phyloP scores from a whole-genome alignment of 2,113 vertebrate genomes.

The Vombatus ursinus region DNA sequence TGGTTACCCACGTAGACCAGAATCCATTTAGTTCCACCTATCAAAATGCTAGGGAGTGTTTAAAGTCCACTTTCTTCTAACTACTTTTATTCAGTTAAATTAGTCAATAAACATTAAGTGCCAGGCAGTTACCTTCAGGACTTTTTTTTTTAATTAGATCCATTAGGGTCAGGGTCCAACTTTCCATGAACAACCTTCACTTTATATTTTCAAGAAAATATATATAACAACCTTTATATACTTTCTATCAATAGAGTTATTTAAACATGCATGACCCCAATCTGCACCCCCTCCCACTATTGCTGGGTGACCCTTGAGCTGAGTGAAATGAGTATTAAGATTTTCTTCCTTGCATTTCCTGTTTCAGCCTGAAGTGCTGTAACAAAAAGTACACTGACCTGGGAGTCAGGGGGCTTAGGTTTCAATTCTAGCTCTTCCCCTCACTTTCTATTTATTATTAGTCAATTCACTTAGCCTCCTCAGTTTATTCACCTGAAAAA shows the following conservation, averaged over 20 bases:
- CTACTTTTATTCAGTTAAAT: neutral
- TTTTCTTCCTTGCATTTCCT: neutral
- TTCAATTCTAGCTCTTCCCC: neutral
- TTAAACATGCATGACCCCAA: no score
- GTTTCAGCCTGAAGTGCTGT: neutral
- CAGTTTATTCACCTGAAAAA: neutral
- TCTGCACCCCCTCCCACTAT: no score
- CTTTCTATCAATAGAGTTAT: no score
- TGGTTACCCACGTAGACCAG: neutral
- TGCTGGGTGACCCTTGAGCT: no score
- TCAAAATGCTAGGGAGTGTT: neutral
- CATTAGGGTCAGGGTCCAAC: neutral
- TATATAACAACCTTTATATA: neutral
- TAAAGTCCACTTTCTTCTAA: neutral
- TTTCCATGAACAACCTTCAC: neutral
- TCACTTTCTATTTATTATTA: neutral
- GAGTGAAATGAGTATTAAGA: no score
- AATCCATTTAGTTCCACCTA: neutral
- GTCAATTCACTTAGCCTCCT: neutral
- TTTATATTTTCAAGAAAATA: neutral
- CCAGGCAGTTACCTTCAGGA: neutral
- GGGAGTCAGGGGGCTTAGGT: no score
- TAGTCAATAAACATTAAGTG: neutral
- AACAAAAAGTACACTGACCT: neutral
- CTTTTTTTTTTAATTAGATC: neutral